Evolutionary conservation across 2,888 invertebrate genomes (phyloP), one percentile per base, ranked within the genome.

Genomic region (Anticlea derivata): DNA sequence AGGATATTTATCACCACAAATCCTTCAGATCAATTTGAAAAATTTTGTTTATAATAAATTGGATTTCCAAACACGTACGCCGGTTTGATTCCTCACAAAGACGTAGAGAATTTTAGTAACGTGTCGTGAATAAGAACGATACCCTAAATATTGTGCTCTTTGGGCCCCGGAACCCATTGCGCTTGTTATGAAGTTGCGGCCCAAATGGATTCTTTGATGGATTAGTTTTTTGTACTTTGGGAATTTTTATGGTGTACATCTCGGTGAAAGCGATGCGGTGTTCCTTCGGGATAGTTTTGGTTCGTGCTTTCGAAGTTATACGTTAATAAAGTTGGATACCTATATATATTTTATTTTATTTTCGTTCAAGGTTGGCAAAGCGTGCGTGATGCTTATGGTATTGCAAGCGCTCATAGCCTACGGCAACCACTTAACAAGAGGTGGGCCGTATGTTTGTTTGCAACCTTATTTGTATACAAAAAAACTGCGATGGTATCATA

Each of bases 181-280:
- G 63, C 52, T 55, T 53, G 46, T 50, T 57, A 55, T 52, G 49
- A 45, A 54, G 66, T 30, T 30, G 46, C 43, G 45, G 47, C 40
- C 22, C 65, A 71, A 73, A 79, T 79, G 76, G 75, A 78, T 78
- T 74, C 72, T 73, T 73, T 75, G 79, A 77, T 73, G 65, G 72
- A 78, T 76, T 58, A 49, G 45, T 53, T 60, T 55, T 46, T 50
- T 49, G 44, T 50, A 45, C 29, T 13, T 11, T 31, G 41, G 5
- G 23, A 49, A 47, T 24, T 47, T 35, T 34, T 22, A 33, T 17
- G 37, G 30, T 38, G 24, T 44, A 8, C 1, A 5, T 24, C 13
- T 27, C 7, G 5, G 26, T 23, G 11, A 12, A 30, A 30, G 29
- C 11, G 7, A 30, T 41, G 11, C 20, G 22, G 33, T 33, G 13